Evolutionary conservation across 2,888 invertebrate species (phyloP).

Genomic region (Phasia obesa): DNA sequence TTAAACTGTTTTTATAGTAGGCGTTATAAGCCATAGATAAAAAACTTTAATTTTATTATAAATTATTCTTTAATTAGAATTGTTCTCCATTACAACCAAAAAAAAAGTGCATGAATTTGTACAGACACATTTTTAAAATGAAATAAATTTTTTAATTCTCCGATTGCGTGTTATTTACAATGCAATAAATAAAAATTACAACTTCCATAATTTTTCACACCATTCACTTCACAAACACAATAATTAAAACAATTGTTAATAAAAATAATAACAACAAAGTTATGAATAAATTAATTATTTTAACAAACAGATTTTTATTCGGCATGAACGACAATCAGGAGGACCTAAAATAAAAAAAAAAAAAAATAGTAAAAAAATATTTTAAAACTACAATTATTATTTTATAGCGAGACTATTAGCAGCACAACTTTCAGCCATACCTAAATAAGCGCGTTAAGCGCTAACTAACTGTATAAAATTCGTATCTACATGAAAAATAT

Average conservation of each 20-base stretch:
- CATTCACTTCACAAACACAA: conserved; percentile 70
- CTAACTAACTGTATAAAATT: no score
- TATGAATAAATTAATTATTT: neutral
- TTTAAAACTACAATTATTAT: no score
- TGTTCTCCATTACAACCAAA: neutral
- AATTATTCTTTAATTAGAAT: neutral
- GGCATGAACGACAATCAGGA: conserved; percentile 1
- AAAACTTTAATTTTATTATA: neutral
- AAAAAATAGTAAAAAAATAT: no score
- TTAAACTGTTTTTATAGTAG: no score
- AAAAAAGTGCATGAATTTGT: neutral
- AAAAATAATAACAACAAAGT: conserved; percentile 7
- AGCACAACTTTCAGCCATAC: no score
- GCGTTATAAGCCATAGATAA: neutral
- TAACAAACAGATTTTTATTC: neutral
- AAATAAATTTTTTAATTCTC: conserved; percentile 21
- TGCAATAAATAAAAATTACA: conserved; percentile 64
- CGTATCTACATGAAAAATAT: no score
- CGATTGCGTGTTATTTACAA: conserved; percentile 62
- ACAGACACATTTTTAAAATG: conserved; percentile 5
- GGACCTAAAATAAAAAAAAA: no score
- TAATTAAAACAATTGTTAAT: conserved; percentile 61
- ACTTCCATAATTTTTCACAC: conserved; percentile 70
- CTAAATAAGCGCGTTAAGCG: no score
- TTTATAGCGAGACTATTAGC: no score